phyloP scores from a whole-genome alignment of 2,888 invertebrate species.

The Sinotaia quadrata region DNA sequence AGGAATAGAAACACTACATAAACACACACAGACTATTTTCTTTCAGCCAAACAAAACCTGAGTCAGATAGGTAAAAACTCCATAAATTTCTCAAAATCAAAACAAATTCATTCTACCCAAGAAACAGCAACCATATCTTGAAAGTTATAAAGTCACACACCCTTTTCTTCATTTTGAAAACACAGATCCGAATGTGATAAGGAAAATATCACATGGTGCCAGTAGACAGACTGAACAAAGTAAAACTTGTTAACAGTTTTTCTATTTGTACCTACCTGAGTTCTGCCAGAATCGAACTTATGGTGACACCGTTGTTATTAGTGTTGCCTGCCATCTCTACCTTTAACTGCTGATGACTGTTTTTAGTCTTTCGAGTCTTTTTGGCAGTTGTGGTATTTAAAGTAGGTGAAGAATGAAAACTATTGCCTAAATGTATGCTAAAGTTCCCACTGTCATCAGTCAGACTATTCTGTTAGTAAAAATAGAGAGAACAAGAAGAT shows the following conservation, averaged over 20 bases:
- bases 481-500: too few relatives aligned
- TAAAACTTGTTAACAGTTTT: background rate
- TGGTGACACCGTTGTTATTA: constrained; percentile 35
- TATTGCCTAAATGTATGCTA: constrained; percentile 23
- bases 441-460: constrained; percentile 34
- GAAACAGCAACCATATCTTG: too few relatives aligned
- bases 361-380: background rate
- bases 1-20: too few relatives aligned
- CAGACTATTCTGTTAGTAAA: too few relatives aligned
- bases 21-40: too few relatives aligned
- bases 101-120: background rate
- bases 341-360: background rate
- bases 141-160: too few relatives aligned
- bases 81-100: background rate
- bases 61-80: too few relatives aligned
- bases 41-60: too few relatives aligned
- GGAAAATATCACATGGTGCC: background rate
- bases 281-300: constrained; percentile 26
- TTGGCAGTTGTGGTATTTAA: too few relatives aligned
- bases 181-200: background rate
- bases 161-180: background rate
- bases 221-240: background rate
- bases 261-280: constrained; percentile 28
- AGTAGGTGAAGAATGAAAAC: constrained; percentile 1
- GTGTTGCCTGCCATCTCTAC: constrained; percentile 12